Evolutionary conservation across 2,888 invertebrate genomes (phyloP).

Genomic region (Tenthredo distinguenda): DNA sequence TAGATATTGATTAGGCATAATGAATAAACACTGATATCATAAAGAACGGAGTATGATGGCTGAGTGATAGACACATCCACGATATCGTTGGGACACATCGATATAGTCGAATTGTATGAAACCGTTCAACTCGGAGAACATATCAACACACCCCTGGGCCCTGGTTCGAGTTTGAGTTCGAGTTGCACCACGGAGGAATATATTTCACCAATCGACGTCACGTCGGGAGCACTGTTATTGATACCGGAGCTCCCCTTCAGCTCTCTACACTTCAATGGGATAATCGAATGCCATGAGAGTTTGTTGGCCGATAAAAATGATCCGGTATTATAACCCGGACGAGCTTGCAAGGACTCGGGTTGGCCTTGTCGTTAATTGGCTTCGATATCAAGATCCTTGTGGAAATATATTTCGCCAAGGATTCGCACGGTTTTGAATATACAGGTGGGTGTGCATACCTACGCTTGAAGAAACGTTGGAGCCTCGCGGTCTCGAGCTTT

Average conservation of each 20-base stretch:
- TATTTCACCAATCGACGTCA: conserved; percentile 31
- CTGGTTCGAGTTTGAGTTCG: not conserved
- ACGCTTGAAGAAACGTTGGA: not conserved
- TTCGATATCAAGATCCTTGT: conserved; percentile 3
- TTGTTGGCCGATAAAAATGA: conserved; percentile 31
- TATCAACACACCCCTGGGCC: not conserved
- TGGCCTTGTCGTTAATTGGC: conserved; percentile 25
- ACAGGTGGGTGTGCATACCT: not conserved
- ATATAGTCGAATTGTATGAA: conserved; percentile 17
- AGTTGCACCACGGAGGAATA: conserved; percentile 16
- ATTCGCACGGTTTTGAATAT: not conserved
- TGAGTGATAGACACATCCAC: too few species aligned
- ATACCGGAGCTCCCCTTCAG: conserved; percentile 7
- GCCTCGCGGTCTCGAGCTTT: not conserved
- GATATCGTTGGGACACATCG: not conserved
- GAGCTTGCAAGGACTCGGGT: not conserved
- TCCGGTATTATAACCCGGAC: conserved; percentile 5
- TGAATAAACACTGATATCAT: too few species aligned
- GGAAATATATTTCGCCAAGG: not conserved
- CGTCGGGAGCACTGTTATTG: conserved; percentile 19
- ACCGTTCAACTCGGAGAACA: conserved; percentile 24
- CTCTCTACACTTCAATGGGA: not conserved
- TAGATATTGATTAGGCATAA: too few species aligned
- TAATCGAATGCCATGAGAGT: conserved; percentile 33
- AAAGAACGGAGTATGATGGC: too few species aligned